Conservation (phyloP, 1,140 invertebrate species). For the Scylla paramamosain region DNA sequence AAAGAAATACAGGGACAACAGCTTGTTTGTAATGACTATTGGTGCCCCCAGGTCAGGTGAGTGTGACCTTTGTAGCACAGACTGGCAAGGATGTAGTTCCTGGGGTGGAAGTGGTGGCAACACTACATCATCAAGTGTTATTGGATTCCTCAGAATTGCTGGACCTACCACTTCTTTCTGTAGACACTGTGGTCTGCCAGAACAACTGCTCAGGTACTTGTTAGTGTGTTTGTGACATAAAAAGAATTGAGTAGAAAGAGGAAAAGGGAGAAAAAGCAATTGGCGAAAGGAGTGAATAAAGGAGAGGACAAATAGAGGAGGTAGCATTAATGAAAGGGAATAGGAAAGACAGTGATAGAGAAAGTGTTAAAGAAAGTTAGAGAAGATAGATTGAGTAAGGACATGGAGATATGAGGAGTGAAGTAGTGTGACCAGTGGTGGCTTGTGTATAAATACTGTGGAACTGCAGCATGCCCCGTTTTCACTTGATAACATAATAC, state of each 20-base stretch:
- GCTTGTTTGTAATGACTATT: not conserved
- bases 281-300: not conserved
- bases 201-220: conserved; percentile 89
- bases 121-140: conserved; percentile 52
- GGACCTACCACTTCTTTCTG: conserved; percentile 86
- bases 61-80: conserved; percentile 75
- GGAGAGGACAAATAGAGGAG: not conserved
- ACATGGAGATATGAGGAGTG: too few relatives aligned
- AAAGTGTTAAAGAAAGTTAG: too few relatives aligned
- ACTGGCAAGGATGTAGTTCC: conserved; percentile 78
- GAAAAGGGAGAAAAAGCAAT: not conserved
- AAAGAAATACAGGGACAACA: too few relatives aligned
- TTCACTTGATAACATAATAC: too few relatives aligned
- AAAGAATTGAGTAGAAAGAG: not conserved
- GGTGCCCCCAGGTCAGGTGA: conserved; percentile 79
- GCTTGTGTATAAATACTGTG: too few relatives aligned
- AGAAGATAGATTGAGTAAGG: too few relatives aligned
- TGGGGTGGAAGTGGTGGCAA: conserved; percentile 60
- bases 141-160: conserved; percentile 81
- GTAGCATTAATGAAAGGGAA: not conserved
- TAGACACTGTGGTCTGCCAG: conserved; percentile 92
- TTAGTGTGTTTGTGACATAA: not conserved
- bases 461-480: too few relatives aligned
- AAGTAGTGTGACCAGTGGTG: too few relatives aligned
- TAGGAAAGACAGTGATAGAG: not conserved